Evolutionary conservation across 2,113 vertebrate species (phyloP).

Genomic region (Sinocyclocheilus maitianheensis): DNA sequence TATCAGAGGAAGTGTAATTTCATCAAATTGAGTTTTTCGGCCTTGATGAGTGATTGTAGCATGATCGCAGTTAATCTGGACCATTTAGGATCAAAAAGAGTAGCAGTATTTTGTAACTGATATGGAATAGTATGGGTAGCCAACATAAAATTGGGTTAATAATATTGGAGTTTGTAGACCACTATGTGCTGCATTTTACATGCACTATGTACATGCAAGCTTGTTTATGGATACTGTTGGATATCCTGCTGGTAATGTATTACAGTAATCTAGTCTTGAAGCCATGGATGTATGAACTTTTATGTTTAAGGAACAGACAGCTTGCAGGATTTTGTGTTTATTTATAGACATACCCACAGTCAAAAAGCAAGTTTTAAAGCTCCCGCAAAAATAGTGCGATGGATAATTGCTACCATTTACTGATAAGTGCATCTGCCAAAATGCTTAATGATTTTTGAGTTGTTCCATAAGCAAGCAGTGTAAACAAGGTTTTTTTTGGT

Average conservation of each 20-base stretch:
- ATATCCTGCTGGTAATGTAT: no score
- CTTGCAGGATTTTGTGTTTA: no score
- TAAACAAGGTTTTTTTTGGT: background rate
- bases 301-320: no score
- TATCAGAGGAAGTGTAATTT: background rate
- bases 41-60: background rate
- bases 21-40: background rate
- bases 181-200: background rate
- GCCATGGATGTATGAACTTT: no score
- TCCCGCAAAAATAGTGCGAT: background rate
- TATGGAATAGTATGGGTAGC: background rate
- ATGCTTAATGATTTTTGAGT: background rate
- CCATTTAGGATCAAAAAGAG: background rate
- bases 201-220: no score
- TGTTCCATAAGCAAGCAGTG: background rate
- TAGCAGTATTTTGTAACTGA: background rate
- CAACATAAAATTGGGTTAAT: background rate
- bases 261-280: no score
- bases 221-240: no score
- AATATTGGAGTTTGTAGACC: background rate
- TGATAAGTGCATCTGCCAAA: background rate
- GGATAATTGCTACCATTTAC: background rate
- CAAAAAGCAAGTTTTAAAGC: background rate
- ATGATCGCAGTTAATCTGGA: background rate
- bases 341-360: background rate